Evolutionary conservation across 2,888 invertebrate genomes (phyloP).

Genomic region (Folsomia manolachei): DNA sequence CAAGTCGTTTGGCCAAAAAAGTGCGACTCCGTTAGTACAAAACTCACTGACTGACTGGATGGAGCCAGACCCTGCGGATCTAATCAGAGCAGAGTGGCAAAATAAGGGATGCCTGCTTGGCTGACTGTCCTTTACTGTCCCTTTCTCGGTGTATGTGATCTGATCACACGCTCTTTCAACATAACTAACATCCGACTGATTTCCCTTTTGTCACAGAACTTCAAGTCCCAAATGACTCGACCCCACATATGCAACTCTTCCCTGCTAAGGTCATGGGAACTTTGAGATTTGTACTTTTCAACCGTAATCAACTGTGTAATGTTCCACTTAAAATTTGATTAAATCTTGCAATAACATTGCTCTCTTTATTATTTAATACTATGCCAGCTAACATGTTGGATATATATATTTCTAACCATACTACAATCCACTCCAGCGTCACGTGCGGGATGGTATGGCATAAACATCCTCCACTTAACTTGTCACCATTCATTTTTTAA

Average conservation of each 20-base stretch:
- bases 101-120: constrained; percentile 3
- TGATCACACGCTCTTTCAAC: constrained; percentile 22
- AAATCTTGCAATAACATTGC: background rate
- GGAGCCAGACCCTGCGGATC: background rate
- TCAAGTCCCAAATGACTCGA: constrained; percentile 51
- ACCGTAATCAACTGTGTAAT: constrained; percentile 49
- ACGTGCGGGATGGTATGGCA: background rate
- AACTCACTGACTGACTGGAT: no score
- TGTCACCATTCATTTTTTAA: background rate
- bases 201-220: constrained; percentile 25
- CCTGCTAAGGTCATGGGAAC: constrained; percentile 50
- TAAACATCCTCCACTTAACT: background rate
- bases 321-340: constrained; percentile 30
- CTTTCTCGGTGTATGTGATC: no score
- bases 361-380: no score
- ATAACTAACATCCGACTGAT: no score
- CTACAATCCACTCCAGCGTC: no score
- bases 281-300: constrained; percentile 35
- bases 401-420: no score
- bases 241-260: constrained; percentile 48
- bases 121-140: constrained; percentile 10
- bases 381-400: no score
- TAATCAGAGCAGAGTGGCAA: background rate
- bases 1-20: background rate
- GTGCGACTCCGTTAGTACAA: background rate